Evolutionary conservation across 2,113 vertebrate genomes (phyloP).

Genomic region (Passer montanus): DNA sequence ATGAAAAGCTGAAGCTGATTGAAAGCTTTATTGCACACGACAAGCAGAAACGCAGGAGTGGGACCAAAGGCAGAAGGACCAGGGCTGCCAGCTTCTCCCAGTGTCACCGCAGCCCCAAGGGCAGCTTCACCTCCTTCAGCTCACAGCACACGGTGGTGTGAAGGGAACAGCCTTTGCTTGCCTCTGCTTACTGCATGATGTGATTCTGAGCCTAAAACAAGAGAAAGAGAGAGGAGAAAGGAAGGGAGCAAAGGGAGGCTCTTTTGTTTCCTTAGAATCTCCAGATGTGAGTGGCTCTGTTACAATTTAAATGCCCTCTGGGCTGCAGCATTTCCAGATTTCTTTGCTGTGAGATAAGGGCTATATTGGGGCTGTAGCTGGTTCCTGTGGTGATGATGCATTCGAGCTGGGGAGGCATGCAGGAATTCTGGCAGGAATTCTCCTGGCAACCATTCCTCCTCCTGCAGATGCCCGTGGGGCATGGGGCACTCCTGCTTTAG

Average conservation of each 20-base stretch:
- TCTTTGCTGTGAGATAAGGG: not conserved
- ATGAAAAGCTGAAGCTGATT: constrained; percentile 76
- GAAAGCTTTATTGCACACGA: constrained; percentile 44
- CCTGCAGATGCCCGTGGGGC: not conserved
- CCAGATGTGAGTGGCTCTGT: not conserved
- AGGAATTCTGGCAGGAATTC: not conserved
- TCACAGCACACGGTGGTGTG: constrained; percentile 90
- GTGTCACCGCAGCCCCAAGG: constrained; percentile 67
- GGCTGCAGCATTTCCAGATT: not conserved
- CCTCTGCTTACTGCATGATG: not conserved
- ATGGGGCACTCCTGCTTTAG: accelerated
- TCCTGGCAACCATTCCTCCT: not conserved
- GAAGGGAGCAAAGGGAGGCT: not conserved
- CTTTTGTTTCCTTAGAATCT: not conserved
- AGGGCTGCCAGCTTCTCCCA: constrained; percentile 84
- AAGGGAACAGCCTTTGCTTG: not conserved
- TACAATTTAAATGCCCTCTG: not conserved
- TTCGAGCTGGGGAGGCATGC: accelerated
- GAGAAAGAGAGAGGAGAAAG: not conserved
- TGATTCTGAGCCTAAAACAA: not conserved
- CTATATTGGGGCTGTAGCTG: not conserved
- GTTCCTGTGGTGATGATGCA: not conserved
- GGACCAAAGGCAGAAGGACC: constrained; percentile 62
- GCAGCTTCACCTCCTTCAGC: constrained; percentile 62
- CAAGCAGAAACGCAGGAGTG: not conserved